Conservation (phyloP, 2,888 invertebrate species). For the Cheilosia urbana region DNA sequence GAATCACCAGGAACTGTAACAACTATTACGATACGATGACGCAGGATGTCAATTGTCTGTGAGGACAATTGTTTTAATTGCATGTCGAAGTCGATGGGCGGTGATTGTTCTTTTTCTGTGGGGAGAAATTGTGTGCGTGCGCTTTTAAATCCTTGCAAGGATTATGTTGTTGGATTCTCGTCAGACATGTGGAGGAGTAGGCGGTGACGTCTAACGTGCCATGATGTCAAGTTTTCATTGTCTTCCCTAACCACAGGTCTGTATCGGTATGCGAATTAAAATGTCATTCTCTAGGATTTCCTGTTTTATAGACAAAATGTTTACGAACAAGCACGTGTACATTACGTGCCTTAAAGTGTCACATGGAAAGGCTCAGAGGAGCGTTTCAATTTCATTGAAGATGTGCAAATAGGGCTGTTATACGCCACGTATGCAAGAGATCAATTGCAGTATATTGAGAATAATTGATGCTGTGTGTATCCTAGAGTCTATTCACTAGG, state of each 20-base stretch:
- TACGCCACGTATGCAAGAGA: no score
- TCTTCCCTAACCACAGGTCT: neutral
- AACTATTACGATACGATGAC: neutral
- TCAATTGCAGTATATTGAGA: no score
- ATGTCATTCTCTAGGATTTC: constrained; percentile 24
- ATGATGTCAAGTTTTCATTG: constrained; percentile 21
- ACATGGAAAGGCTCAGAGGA: no score
- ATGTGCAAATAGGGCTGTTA: no score
- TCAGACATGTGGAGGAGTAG: neutral
- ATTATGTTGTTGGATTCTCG: constrained; percentile 11
- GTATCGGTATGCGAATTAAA: constrained; percentile 10
- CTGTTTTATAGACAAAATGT: neutral
- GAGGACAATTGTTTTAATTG: constrained; percentile 24
- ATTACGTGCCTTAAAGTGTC: no score
- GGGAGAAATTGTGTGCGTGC: neutral
- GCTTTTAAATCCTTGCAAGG: neutral
- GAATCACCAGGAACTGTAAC: neutral
- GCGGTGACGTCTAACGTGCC: neutral
- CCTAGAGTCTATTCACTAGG: no score
- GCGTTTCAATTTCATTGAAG: no score
- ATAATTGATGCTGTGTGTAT: no score
- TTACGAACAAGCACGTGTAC: no score
- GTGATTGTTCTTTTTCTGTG: neutral
- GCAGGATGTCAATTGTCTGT: constrained; percentile 9
- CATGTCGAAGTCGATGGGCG: constrained; percentile 2